Conservation (phyloP, 2,797 vertebrate species). For the Peromyscus attwateri region DNA sequence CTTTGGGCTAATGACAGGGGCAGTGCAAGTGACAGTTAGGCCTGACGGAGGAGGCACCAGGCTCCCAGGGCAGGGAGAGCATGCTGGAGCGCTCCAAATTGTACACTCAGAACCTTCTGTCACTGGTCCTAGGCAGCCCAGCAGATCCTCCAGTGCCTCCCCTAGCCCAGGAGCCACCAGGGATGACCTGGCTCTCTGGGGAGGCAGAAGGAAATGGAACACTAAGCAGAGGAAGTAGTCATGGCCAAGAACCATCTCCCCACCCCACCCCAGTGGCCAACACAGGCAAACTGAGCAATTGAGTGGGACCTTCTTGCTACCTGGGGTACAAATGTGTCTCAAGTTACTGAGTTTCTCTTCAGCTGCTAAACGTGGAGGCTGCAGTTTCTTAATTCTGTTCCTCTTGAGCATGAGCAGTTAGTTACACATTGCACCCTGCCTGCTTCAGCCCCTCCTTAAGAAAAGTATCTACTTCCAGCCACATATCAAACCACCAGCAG, state of each 20-base stretch:
- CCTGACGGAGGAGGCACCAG: neutral
- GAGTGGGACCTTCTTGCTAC: neutral
- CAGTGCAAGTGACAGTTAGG: neutral
- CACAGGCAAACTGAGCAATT: neutral
- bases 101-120: neutral
- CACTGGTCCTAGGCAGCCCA: neutral
- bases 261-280: neutral
- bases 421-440: neutral
- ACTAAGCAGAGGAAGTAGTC: neutral
- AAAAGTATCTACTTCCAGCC: constrained; percentile 17
- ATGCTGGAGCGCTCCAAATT: neutral
- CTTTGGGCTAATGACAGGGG: neutral
- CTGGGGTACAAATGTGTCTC: neutral
- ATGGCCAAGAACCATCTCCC: neutral
- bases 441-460: neutral
- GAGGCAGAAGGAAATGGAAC: neutral
- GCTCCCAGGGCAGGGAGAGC: neutral
- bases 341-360: neutral
- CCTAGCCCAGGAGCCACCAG: neutral
- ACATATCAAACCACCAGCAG: neutral
- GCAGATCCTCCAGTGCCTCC: neutral
- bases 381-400: neutral
- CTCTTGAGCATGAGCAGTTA: neutral
- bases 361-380: neutral
- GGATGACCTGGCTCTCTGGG: neutral